Conservation (phyloP, 2,888 invertebrate genomes). For the Baccha elongata region DNA sequence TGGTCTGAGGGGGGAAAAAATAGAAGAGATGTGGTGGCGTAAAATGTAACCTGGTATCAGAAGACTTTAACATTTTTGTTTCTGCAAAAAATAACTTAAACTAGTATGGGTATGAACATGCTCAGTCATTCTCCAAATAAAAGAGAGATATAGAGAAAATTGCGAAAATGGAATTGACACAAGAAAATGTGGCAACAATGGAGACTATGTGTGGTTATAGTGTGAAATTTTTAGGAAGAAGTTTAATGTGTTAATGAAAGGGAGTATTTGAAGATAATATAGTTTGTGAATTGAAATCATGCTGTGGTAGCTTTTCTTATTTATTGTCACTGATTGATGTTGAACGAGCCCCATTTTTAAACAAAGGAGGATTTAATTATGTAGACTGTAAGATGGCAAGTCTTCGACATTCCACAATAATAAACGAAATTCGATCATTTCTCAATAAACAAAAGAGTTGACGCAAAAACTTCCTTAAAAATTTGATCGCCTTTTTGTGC, state of each 20-base stretch:
- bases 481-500: no score
- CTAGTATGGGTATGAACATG: slow-evolving; percentile 50
- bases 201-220: not conserved
- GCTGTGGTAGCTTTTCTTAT: not conserved
- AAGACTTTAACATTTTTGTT: slow-evolving; percentile 21
- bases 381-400: no score
- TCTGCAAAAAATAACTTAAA: slow-evolving; percentile 1
- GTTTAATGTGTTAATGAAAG: slow-evolving; percentile 24
- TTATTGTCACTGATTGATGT: not conserved
- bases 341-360: not conserved
- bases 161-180: slow-evolving; percentile 26
- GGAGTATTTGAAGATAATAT: not conserved
- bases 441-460: not conserved
- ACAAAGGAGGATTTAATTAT: no score
- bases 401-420: no score
- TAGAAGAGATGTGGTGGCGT: no score
- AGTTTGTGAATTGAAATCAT: not conserved
- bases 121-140: slow-evolving; percentile 31
- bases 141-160: slow-evolving; percentile 26
- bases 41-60: slow-evolving; percentile 1
- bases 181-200: slow-evolving; percentile 66
- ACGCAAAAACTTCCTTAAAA: no score
- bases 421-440: no score
- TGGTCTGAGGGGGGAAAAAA: not conserved
- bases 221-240: not conserved